These are phyloP conservation scores for Pogonophryne albipinna DNA, from an alignment of 2,797 vertebrate genomes.

Conservation along the genomic window DNA sequence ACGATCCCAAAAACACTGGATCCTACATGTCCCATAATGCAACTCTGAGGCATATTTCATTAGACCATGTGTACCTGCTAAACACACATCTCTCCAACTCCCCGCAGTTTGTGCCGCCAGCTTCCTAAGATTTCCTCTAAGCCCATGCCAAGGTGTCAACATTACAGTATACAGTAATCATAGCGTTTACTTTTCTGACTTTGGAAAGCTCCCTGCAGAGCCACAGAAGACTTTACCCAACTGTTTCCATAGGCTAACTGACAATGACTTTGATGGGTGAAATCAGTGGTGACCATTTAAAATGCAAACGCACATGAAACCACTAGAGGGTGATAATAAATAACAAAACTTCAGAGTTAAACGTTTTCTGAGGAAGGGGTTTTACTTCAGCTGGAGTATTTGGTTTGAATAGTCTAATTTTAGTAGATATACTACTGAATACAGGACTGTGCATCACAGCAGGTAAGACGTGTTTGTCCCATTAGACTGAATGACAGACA, in stretches of 20 bases:
- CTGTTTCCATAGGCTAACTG: neutral
- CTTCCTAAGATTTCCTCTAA: neutral
- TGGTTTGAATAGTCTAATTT: neutral
- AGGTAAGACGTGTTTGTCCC: neutral
- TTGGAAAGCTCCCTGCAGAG: neutral
- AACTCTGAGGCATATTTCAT: neutral
- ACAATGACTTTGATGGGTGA: neutral
- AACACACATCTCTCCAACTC: neutral
- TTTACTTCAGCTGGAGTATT: neutral
- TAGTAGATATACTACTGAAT: neutral
- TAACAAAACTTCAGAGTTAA: constrained; percentile 10
- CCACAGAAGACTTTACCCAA: neutral
- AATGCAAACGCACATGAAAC: constrained; percentile 23
- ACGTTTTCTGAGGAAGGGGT: neutral
- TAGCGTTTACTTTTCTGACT: neutral
- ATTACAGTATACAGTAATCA: neutral
- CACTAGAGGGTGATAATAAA: constrained; percentile 71
- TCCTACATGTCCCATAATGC: constrained; percentile 21
- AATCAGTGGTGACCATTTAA: constrained; percentile 2
- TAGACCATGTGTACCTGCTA: neutral
- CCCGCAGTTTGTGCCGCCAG: neutral
- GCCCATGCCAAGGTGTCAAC: neutral
- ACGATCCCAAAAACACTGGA: neutral
- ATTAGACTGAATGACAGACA: neutral
- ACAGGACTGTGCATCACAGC: neutral